Base-by-base conservation (phyloP, 2,797 vertebrate genomes). In the Liparis tanakae region DNA sequence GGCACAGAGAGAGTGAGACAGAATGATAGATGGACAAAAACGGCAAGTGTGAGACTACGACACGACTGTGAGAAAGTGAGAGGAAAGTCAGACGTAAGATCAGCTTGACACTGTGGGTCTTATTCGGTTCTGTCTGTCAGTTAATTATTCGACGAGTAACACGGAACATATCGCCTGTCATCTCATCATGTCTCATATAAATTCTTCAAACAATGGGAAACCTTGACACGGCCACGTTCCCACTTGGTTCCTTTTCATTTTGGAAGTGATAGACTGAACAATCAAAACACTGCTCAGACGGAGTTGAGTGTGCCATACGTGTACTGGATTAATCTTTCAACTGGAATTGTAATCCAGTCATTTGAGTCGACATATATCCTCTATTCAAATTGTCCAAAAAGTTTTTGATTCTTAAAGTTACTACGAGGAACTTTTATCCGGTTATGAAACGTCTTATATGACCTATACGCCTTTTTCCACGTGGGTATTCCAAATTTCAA, bases 11-110 rank as follows among this genome's bases (percentile, higher is more conserved):
- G n/a, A 44, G 53, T 68, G 64, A 60, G 46, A 72, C 25, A 44
- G 50, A 74, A 53, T 72, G 67, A 61, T 48, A 7, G 64, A 74
- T 9, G 30, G n/a, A 83, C 54, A 78, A 57, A 70, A 64, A 76
- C 43, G 65, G 66, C 18, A 34, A 67, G 37, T 41, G 44, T 48
- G 63, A 73, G 67, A 54, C 10, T 13, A 17, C 43, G 30, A 74
- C 61, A 62, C 58, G 72, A 63, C n/a, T 9, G 30, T 25, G 39
- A 72, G 55, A 68, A 48, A 72, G 22, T 17, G 15, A 51, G 36
- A 64, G 25, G 51, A 55, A 67, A 76, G 66, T 78, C 64, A 30
- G 51, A 72, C 22, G 34, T 51, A 2, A 51, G 36, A 58, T 79
- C 18, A 62, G 56, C n/a, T 25, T 33, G 39, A 64, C 36, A 46